Evolutionary conservation across 2,888 invertebrate genomes (phyloP).

Genomic region (Imbricaverruca yamaguchii): DNA sequence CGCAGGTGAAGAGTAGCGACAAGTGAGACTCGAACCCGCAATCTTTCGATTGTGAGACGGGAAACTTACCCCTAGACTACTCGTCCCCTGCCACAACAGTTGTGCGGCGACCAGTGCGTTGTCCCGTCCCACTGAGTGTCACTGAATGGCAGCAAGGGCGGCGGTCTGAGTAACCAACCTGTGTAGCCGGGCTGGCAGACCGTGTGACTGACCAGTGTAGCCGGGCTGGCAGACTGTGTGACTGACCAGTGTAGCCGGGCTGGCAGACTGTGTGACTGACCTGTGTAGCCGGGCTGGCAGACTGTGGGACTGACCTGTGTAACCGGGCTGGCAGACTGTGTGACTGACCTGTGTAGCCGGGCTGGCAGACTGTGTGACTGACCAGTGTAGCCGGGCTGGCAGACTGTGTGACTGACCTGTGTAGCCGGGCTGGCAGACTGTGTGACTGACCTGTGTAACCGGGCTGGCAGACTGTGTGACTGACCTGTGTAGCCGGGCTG

Average conservation of each 20-base stretch:
- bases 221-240: slow-evolving; percentile 74
- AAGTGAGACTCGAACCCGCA: too few relatives aligned
- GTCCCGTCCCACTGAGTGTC: too few relatives aligned
- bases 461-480: slow-evolving; percentile 61
- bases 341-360: slow-evolving; percentile 68
- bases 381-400: slow-evolving; percentile 81
- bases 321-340: slow-evolving; percentile 82
- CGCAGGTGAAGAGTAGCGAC: too few relatives aligned
- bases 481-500: slow-evolving; percentile 75
- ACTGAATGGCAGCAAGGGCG: too few relatives aligned
- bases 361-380: slow-evolving; percentile 57
- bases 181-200: slow-evolving; percentile 81
- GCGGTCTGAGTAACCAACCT: slow-evolving; percentile 45
- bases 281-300: slow-evolving; percentile 81
- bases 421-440: slow-evolving; percentile 79
- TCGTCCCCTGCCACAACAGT: too few relatives aligned
- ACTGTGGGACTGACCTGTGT: slow-evolving; percentile 60
- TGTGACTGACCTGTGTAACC: slow-evolving; percentile 69
- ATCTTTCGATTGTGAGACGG: too few relatives aligned
- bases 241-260: slow-evolving; percentile 71
- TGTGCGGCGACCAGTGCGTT: too few relatives aligned
- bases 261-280: slow-evolving; percentile 61
- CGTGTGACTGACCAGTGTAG: slow-evolving; percentile 62
- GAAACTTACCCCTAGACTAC: too few relatives aligned
- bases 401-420: slow-evolving; percentile 63